Evolutionary conservation across 2,888 invertebrate genomes (phyloP).

Genomic region (Cryptocephalus primarius): DNA sequence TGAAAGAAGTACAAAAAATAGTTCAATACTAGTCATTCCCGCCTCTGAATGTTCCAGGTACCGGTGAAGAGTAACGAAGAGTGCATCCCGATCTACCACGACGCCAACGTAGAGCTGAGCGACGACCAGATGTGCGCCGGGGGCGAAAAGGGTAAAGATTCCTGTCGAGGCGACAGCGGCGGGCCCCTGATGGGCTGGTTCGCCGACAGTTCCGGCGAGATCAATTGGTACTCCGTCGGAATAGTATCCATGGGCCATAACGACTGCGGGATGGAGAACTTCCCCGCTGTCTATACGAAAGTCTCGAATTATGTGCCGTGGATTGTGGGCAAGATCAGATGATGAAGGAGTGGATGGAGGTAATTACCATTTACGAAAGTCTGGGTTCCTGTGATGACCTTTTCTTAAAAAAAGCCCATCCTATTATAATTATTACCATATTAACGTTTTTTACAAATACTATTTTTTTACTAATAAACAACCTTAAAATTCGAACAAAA

Average conservation of each 20-base stretch:
- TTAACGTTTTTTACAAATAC: too few relatives aligned
- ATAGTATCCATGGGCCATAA: constrained; percentile 49
- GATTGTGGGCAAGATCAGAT: constrained; percentile 41
- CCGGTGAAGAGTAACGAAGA: constrained; percentile 37
- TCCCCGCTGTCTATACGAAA: constrained; percentile 49
- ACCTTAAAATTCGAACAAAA: too few relatives aligned
- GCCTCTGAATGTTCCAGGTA: constrained; percentile 26
- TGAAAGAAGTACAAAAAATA: not conserved
- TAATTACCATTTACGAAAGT: too few relatives aligned
- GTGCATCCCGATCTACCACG: constrained; percentile 43
- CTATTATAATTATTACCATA: too few relatives aligned
- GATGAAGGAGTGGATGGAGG: too few relatives aligned
- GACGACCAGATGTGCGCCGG: constrained; percentile 50
- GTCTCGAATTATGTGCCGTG: constrained; percentile 45
- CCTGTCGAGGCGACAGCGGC: constrained; percentile 52
- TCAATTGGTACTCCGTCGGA: constrained; percentile 46
- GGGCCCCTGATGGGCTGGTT: constrained; percentile 39
- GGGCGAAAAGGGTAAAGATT: constrained; percentile 45
- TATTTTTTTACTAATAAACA: too few relatives aligned
- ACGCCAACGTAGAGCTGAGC: constrained; percentile 36
- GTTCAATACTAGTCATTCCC: not conserved
- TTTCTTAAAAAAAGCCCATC: too few relatives aligned
- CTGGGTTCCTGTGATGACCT: too few relatives aligned
- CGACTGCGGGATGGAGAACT: constrained; percentile 37
- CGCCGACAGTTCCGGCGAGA: constrained; percentile 38